Conservation (phyloP, 2,888 invertebrate genomes). For the Epiperipatus broadwayi region DNA sequence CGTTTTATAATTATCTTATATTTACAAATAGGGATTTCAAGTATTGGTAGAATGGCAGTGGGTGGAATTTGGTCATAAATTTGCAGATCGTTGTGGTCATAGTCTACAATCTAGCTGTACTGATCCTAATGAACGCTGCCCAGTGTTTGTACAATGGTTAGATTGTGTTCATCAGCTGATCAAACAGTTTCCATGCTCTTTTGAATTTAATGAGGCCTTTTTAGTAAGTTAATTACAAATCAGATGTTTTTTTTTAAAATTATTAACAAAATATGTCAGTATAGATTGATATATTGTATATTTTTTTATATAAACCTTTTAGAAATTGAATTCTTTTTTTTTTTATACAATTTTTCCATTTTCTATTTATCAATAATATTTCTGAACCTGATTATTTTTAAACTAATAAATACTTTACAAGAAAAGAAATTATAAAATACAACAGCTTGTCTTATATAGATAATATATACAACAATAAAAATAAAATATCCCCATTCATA, state of each 20-base stretch:
- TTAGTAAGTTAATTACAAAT: conserved; percentile 50
- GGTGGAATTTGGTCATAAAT: conserved; percentile 95
- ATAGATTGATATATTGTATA: too few species aligned
- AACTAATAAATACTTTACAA: too few species aligned
- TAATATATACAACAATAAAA: too few species aligned
- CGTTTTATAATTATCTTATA: too few species aligned
- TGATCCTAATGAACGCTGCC: conserved; percentile 85
- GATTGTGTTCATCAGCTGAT: conserved; percentile 85
- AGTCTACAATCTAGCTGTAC: conserved; percentile 48
- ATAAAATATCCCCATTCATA: too few species aligned
- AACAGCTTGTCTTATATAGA: too few species aligned
- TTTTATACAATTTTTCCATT: conserved; percentile 7
- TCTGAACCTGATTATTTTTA: neutral
- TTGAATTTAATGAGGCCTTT: conserved; percentile 83
- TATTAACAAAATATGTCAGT: too few species aligned
- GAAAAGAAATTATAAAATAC: too few species aligned
- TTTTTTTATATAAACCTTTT: too few species aligned
- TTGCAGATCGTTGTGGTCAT: conserved; percentile 66
- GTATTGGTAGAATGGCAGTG: conserved; percentile 84
- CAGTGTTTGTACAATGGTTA: conserved; percentile 93
- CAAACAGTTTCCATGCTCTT: conserved; percentile 69
- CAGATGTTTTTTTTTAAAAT: neutral
- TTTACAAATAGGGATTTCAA: conserved; percentile 89
- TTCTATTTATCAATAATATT: neutral
- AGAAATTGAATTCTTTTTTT: conserved; percentile 7